Evolutionary conservation across 1,140 invertebrate species (phyloP).

Genomic region (Drepana arcuata): DNA sequence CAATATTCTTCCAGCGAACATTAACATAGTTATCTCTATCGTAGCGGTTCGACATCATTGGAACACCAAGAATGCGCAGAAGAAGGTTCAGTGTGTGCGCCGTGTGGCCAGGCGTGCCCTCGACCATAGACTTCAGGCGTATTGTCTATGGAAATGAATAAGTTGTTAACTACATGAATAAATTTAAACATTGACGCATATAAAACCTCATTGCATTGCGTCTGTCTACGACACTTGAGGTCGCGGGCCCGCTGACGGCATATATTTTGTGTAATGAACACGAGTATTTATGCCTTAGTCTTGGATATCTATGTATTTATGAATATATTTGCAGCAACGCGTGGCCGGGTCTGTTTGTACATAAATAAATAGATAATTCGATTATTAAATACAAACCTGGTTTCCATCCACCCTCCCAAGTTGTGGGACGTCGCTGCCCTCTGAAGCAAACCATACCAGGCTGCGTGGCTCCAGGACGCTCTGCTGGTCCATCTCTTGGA

Average conservation of each 20-base stretch:
- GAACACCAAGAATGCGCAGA: slow-evolving; percentile 27
- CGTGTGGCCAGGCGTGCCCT: slow-evolving; percentile 28
- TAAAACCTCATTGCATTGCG: no score
- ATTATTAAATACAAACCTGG: no score
- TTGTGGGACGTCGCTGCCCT: neutral
- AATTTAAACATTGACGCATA: no score
- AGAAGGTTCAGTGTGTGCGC: slow-evolving; percentile 30
- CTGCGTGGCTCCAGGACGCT: slow-evolving; percentile 4
- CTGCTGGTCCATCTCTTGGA: slow-evolving; percentile 2
- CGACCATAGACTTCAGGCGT: slow-evolving; percentile 19
- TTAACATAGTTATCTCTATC: slow-evolving; percentile 41
- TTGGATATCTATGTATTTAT: no score
- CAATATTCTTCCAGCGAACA: slow-evolving; percentile 35
- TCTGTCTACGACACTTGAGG: no score
- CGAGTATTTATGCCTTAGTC: no score
- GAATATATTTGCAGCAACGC: no score
- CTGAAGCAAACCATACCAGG: slow-evolving; percentile 1
- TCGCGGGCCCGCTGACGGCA: no score
- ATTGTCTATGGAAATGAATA: slow-evolving; percentile 27
- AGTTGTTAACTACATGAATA: no score
- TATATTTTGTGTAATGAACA: no score
- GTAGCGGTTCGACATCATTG: slow-evolving; percentile 47
- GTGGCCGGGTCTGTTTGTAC: no score
- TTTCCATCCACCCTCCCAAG: slow-evolving; percentile 5
- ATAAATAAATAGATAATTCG: no score